phyloP scores from a whole-genome alignment of 1,140 invertebrate genomes.

The Anthonomus grandis region DNA sequence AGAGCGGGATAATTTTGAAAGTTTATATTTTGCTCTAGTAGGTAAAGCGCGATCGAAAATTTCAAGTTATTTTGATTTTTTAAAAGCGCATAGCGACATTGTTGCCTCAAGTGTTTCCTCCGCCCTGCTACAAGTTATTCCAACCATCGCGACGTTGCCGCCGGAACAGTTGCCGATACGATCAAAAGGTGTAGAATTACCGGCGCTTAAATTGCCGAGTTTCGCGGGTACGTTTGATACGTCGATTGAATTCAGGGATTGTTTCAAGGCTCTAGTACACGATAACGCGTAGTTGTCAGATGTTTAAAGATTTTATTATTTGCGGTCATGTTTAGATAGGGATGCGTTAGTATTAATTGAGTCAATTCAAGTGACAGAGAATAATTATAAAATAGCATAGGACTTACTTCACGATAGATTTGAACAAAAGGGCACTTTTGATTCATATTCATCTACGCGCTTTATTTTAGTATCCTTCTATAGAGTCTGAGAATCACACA shows the following conservation, averaged over 20 bases:
- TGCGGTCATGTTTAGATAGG: constrained; percentile 32
- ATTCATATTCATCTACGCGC: constrained; percentile 35
- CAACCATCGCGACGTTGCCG: too few species aligned
- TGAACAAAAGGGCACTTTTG: constrained; percentile 36
- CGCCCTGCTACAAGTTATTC: neutral
- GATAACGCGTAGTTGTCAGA: too few species aligned
- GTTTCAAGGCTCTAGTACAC: too few species aligned
- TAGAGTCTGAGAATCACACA: constrained; percentile 30
- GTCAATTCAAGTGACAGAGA: constrained; percentile 30
- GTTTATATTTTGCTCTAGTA: neutral
- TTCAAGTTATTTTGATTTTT: neutral
- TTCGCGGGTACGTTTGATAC: constrained; percentile 29
- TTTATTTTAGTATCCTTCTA: constrained; percentile 26
- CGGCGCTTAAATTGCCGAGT: constrained; percentile 1
- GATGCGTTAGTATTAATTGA: constrained; percentile 29
- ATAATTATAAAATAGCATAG: constrained; percentile 42
- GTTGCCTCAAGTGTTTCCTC: neutral
- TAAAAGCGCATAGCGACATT: neutral
- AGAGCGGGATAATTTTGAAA: too few species aligned
- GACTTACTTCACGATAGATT: constrained; percentile 36
- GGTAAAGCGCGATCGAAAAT: neutral
- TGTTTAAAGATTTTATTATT: constrained; percentile 41
- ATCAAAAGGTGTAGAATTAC: neutral
- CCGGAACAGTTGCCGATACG: neutral
- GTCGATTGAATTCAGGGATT: constrained; percentile 35